Evolutionary conservation across 2,113 vertebrate species (phyloP).

Genomic region (Osmerus eperlanus): DNA sequence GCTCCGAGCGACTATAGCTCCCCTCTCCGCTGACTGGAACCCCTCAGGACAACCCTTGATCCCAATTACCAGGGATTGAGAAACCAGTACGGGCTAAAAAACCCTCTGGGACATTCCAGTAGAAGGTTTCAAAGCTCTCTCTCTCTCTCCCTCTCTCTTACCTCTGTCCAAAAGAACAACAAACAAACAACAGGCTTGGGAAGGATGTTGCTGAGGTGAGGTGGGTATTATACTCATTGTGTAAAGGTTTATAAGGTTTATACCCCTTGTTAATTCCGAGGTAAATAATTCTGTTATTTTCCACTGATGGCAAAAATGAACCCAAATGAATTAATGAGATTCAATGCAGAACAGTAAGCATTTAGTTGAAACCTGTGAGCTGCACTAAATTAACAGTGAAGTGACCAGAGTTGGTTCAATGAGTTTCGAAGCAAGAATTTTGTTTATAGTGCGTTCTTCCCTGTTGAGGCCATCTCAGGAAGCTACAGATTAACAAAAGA

Average conservation of each 20-base stretch:
- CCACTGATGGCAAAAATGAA: too few species aligned
- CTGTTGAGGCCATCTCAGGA: too few species aligned
- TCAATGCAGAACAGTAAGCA: too few species aligned
- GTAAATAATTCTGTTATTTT: too few species aligned
- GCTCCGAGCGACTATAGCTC: constrained; percentile 29
- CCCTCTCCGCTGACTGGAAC: constrained; percentile 18
- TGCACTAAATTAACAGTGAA: too few species aligned
- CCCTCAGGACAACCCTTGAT: constrained; percentile 42
- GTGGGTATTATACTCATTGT: neutral
- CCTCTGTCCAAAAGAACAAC: constrained; percentile 3
- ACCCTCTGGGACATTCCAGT: constrained; percentile 38
- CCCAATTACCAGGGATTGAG: constrained; percentile 60
- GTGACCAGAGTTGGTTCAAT: too few species aligned
- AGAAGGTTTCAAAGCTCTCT: constrained; percentile 1
- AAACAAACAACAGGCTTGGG: neutral
- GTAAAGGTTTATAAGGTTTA: neutral
- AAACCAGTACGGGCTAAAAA: constrained; percentile 43
- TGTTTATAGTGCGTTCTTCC: too few species aligned
- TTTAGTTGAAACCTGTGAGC: too few species aligned
- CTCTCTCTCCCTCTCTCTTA: constrained; percentile 2
- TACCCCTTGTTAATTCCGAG: too few species aligned
- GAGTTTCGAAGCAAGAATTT: too few species aligned
- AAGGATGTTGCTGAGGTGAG: neutral
- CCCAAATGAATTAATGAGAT: too few species aligned
- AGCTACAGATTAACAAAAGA: too few species aligned